phyloP scores from a whole-genome alignment of 2,113 vertebrate genomes.

The Hippopotamus amphibius region DNA sequence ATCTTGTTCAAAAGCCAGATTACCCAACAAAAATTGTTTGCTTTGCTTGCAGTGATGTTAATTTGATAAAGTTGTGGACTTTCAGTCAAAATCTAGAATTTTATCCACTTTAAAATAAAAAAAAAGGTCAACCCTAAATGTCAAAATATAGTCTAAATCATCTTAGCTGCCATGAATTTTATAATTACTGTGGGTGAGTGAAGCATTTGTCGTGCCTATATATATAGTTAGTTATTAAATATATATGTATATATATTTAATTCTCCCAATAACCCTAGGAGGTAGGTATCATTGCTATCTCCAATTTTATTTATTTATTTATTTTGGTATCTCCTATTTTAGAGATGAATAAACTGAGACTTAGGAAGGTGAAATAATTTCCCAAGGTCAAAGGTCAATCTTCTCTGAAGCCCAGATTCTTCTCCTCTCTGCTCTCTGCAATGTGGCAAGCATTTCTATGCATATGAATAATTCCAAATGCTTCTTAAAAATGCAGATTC shows the following conservation, averaged over 20 bases:
- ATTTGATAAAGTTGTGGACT: neutral
- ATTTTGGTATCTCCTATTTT: neutral
- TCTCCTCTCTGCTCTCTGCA: neutral
- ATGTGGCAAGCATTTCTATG: neutral
- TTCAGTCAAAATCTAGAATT: neutral
- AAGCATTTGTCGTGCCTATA: neutral
- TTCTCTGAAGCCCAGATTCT: neutral
- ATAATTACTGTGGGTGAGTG: neutral
- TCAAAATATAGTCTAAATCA: neutral
- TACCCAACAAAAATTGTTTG: neutral
- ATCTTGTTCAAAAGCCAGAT: neutral
- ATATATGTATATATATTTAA: neutral
- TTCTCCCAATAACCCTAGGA: neutral
- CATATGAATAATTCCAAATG: neutral
- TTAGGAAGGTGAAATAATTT: neutral
- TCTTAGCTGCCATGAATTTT: neutral
- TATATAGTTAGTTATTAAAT: neutral
- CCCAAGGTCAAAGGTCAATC: neutral
- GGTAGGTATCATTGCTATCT: neutral
- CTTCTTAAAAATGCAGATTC: neutral
- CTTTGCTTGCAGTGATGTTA: neutral
- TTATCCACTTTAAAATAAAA: constrained; percentile 1
- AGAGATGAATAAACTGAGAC: neutral
- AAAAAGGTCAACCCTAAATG: neutral
- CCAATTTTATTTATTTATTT: neutral